Conservation (phyloP, 2,113 vertebrate genomes). For the Coregonus clupeaformis region DNA sequence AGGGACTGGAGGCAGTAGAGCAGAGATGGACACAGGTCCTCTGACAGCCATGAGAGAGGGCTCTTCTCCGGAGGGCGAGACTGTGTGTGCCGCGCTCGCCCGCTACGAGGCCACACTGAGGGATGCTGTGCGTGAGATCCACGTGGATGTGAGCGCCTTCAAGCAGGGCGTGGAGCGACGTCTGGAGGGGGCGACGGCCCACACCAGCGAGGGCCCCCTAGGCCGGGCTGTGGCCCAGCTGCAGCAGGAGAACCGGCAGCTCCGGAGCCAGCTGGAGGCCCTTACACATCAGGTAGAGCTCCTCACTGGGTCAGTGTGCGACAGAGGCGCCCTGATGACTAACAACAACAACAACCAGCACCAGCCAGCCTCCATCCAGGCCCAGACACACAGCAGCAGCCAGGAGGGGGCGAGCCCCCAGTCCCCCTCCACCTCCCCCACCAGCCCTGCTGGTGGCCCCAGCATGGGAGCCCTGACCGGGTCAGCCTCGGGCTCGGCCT, state of each 20-base stretch:
- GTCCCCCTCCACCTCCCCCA: slow-evolving; percentile 19
- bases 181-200: slow-evolving; percentile 82
- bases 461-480: slow-evolving; percentile 10
- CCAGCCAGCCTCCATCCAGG: slow-evolving; percentile 26
- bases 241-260: slow-evolving; percentile 87
- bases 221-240: slow-evolving; percentile 81
- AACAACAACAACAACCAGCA: background rate
- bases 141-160: slow-evolving; percentile 82
- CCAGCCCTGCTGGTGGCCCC: slow-evolving; percentile 1
- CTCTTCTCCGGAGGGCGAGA: slow-evolving; percentile 64
- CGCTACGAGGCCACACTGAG: slow-evolving; percentile 82
- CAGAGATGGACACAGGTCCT: slow-evolving; percentile 66
- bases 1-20: background rate
- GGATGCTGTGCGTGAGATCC: slow-evolving; percentile 85
- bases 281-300: slow-evolving; percentile 85
- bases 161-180: slow-evolving; percentile 84
- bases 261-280: slow-evolving; percentile 84
- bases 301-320: slow-evolving; percentile 73
- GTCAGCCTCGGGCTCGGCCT: slow-evolving; percentile 29
- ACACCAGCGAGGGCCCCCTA: slow-evolving; percentile 78
- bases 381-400: slow-evolving; percentile 6
- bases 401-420: background rate
- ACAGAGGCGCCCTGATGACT: slow-evolving; percentile 52
- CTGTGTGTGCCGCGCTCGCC: slow-evolving; percentile 78
- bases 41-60: slow-evolving; percentile 52